Evolutionary conservation across 2,113 vertebrate species (phyloP), one percentile per base, ranked within the genome.

Genomic region (Zosterops lateralis): DNA sequence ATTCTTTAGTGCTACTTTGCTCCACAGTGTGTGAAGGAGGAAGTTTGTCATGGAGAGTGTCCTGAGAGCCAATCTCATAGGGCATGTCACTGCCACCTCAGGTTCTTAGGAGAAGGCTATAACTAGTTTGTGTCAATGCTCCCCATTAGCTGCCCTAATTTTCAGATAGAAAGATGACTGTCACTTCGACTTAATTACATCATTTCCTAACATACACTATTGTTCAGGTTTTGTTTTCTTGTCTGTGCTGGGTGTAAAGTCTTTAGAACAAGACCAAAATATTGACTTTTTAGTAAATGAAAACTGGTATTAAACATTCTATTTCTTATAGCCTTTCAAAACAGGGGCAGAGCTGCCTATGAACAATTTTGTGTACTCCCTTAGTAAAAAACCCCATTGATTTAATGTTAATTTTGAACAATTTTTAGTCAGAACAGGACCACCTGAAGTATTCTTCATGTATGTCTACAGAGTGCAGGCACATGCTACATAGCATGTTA

Each of bases 11-110:
- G 67, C 77, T 84, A 12, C 87, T 95, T 90, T 60, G 73, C 68
- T 85, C 75, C 20, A 6, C 62, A 38, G 65, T n/a, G 47, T 96
- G 73, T 91, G 93, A 95, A 95, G 79, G 90, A 92, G 74, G 84
- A 73, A 54, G 65, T 44, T 64, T 94, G 87, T 97, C 51, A 53
- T 6, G 45, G 67, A 73, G 42, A 84, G 72, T 74, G 67, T 83
- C 61, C 78, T 82, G 89, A 83, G 65, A 96, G 87, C 83, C 92
- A 92, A 84, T 93, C 87, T 88, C 72, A 53, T 24, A 77, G 93
- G 73, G 60, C 94, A 96, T 94, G 95, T 95, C 96, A 93, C 76
- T 92, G 78, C 74, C 96, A 94, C 87, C 34, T 96, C 89, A 73
- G 88, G 84, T 92, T 93, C 83, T 95, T 89, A 73, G 5, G 32